Base-by-base conservation (phyloP, 2,888 invertebrate species). In the Habrosyne pyritoides region DNA sequence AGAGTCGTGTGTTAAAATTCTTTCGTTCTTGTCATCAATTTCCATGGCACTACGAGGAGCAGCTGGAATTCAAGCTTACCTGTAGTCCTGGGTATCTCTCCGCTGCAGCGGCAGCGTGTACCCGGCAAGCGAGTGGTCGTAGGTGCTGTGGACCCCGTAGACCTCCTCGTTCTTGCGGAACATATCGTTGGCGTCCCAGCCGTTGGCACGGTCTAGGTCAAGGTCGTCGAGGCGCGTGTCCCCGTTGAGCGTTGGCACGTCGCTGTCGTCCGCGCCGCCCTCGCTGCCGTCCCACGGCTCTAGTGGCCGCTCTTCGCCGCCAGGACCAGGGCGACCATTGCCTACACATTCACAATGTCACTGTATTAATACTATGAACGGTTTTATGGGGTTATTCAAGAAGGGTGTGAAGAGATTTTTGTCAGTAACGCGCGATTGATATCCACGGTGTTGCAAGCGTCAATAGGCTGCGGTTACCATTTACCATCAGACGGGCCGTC, bases 181-280 rank as follows among this genome's bases (percentile, higher is more conserved):
- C 99, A 99, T 99, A 71, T 99, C 99, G 85, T 96, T 95, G 2
- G 97, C 96, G 93, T 98, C 98, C 99, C 99, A 99, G 58, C 99
- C 99, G 93, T 98, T 98, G 87, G 96, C 94, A 66, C 95, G 94
- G 78, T 96, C 96, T 57, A 97, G 86, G 67, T 95, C 95, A 54
- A 96, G 83, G 71, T 96, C 96, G 49, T 95, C 95, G 57, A 95
- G 93, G 26, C 94, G 93, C 50, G 94, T 93, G 73, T 91, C 93
- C 10, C 94, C 94, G 83, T 94, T 94, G 24, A 94, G 83, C 75
- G 93, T 85, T 61, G 89, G 86, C 70, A 91, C 58, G 74, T 94
- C 92, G 12, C 84, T 58, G 74, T 94, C 92, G 12, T 84, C 87
- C 57, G 84, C 62, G 71, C 94, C 93, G 12, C 86, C 93, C 48